Percentiles rank a stretch among this genome's conserved stretches.
Evolutionary conservation across 2,113 vertebrate species (phyloP).

Genomic region (Pomatorhinus ruficollis): DNA sequence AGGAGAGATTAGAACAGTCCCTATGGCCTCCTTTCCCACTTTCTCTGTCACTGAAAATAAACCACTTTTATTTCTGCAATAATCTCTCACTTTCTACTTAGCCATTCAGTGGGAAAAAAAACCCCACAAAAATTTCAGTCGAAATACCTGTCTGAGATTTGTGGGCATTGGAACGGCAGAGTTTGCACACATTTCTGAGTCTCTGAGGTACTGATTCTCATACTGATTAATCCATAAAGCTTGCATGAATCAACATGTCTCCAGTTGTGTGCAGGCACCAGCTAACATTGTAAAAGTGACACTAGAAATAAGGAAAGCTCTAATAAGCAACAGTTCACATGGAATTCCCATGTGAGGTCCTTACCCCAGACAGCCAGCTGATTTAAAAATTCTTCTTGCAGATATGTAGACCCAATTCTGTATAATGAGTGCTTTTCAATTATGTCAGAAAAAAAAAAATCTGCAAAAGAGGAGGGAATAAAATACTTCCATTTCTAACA

Average conservation of each 20-base stretch:
- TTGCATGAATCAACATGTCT: conserved; percentile 32
- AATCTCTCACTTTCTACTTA: background rate
- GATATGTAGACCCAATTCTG: background rate
- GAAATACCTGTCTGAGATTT: background rate
- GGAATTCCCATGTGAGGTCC: background rate
- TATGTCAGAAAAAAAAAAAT: background rate
- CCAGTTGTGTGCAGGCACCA: background rate
- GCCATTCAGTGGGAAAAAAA: background rate
- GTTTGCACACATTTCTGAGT: background rate
- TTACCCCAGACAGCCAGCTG: background rate
- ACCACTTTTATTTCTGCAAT: background rate
- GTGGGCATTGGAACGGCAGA: background rate
- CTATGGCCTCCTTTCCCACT: background rate
- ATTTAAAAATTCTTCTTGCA: conserved; percentile 8
- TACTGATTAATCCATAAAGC: conserved; percentile 38
- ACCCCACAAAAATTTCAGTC: background rate
- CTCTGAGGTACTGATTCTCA: background rate
- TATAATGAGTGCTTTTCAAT: background rate
- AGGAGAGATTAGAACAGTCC: background rate
- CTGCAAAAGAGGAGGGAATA: background rate
- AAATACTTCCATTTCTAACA: background rate
- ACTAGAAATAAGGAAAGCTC: background rate
- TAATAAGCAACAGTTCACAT: background rate
- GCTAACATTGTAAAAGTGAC: background rate
- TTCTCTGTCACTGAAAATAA: background rate